phyloP scores from a whole-genome alignment of 2,797 vertebrate genomes.

The Paedocypris micromegethes region DNA sequence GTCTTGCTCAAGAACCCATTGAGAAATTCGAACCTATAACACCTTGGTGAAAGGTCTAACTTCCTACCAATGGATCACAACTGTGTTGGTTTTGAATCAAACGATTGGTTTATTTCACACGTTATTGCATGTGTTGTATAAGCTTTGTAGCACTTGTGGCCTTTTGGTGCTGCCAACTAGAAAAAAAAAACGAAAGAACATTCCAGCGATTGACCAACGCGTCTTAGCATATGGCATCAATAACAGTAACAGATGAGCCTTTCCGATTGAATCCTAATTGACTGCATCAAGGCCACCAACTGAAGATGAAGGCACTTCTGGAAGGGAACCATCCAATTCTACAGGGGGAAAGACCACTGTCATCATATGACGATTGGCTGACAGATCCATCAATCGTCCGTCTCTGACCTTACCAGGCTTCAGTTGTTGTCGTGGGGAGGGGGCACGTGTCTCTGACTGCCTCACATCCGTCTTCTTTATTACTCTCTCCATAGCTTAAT shows the following conservation, averaged over 20 bases:
- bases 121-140: no score
- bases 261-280: slow-evolving; percentile 56
- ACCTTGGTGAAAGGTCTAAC: no score
- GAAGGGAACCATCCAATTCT: slow-evolving; percentile 49
- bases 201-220: slow-evolving; percentile 52
- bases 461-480: slow-evolving; percentile 71
- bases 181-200: slow-evolving; percentile 22
- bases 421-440: slow-evolving; percentile 56
- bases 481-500: slow-evolving; percentile 66
- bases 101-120: no score
- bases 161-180: slow-evolving; percentile 29
- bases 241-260: slow-evolving; percentile 56
- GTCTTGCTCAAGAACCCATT: no score
- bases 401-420: slow-evolving; percentile 67
- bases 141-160: no score
- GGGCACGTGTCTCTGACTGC: slow-evolving; percentile 49
- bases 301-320: slow-evolving; percentile 48
- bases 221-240: slow-evolving; percentile 55
- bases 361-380: slow-evolving; percentile 51
- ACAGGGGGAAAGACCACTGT: slow-evolving; percentile 47
- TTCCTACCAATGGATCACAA: no score
- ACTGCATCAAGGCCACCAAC: slow-evolving; percentile 50
- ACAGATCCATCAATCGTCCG: slow-evolving; percentile 68
- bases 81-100: no score
- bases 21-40: no score